A percentile compares a stretch with the other conserved stretches of the same genome.
Conservation (phyloP, 2,888 invertebrate genomes). For the Drosophila mayaguana region DNA sequence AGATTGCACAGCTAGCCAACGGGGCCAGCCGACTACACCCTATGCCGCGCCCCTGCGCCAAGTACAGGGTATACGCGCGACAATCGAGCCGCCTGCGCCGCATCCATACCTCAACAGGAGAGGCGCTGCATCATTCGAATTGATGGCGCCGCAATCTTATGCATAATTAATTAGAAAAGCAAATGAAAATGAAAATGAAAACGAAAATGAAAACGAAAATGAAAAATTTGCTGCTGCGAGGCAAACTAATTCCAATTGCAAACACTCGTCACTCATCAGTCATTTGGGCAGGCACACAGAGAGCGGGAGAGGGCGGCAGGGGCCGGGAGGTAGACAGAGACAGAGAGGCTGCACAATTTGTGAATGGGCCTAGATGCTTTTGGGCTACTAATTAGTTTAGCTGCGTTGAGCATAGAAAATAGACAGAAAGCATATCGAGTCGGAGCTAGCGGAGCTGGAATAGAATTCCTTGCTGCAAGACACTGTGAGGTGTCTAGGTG, state of each 20-base stretch:
- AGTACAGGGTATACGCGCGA: neutral
- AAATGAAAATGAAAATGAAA: neutral
- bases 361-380: conserved; percentile 41
- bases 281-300: conserved; percentile 22
- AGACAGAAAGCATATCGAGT: neutral
- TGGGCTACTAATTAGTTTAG: conserved; percentile 3
- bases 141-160: conserved; percentile 58
- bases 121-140: conserved; percentile 12
- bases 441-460: neutral
- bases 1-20: conserved; percentile 27
- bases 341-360: conserved; percentile 12
- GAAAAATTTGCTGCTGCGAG: conserved; percentile 1
- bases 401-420: neutral
- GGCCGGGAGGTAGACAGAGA: neutral
- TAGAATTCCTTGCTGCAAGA: neutral
- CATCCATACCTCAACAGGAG: conserved; percentile 3
- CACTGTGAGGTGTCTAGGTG: neutral
- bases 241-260: conserved; percentile 18
- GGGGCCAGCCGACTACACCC: conserved; percentile 16
- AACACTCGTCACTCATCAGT: conserved; percentile 57
- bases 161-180: conserved; percentile 60
- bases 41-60: neutral
- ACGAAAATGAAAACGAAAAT: neutral
- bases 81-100: conserved; percentile 26
- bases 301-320: neutral